Percentiles rank a stretch among this genome's conserved stretches.
Conservation (phyloP, 2,113 vertebrate species). For the Chaetodon auriga region DNA sequence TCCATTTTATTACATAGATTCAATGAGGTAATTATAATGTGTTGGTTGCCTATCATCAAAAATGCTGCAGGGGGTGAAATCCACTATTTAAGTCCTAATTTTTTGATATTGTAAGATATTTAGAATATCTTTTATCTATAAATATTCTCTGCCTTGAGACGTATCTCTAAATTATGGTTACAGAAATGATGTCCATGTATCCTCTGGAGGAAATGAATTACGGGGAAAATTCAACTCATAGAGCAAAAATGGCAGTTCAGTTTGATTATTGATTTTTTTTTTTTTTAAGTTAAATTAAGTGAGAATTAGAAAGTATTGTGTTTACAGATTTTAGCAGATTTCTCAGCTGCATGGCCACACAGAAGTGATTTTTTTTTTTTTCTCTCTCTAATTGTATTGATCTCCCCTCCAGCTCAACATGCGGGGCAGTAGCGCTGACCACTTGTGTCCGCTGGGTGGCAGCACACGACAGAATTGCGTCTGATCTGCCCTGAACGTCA, state of each 20-base stretch:
- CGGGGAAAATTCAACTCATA: too few species aligned
- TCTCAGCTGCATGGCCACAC: too few species aligned
- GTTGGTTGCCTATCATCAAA: background rate
- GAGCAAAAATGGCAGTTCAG: too few species aligned
- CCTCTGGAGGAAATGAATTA: too few species aligned
- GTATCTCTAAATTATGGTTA: background rate
- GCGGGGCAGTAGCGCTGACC: background rate
- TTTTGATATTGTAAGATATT: background rate
- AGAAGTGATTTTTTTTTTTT: too few species aligned
- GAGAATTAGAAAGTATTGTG: too few species aligned
- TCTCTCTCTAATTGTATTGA: background rate
- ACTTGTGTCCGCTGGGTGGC: constrained; percentile 41
- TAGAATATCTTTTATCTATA: background rate
- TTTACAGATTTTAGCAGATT: too few species aligned
- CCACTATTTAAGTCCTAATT: too few species aligned
- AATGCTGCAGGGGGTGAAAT: too few species aligned
- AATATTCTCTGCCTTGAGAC: background rate
- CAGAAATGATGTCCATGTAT: background rate
- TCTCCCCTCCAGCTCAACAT: background rate
- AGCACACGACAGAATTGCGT: background rate
- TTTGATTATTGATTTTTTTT: too few species aligned
- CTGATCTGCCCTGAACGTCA: background rate
- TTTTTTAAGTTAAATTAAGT: too few species aligned
- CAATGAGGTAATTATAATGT: background rate
- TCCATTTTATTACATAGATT: background rate